Evolutionary conservation across 2,888 invertebrate species (phyloP), one percentile per base, ranked within the genome.

Genomic region (Chrysotoxum bicinctum): DNA sequence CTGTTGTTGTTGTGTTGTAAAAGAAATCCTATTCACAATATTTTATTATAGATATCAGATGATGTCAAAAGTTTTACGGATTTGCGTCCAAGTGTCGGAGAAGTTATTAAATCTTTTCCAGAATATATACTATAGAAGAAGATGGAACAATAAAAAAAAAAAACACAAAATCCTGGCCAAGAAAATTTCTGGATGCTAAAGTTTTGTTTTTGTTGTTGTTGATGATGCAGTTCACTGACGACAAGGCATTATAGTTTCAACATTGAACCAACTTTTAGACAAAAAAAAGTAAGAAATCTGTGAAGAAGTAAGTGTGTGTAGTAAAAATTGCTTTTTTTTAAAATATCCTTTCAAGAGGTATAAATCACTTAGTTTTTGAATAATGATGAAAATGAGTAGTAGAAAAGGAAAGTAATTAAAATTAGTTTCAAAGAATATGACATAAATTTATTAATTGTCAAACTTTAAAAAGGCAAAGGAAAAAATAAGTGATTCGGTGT

Each of bases 41-140:
- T 56, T 58, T 45, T 50, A 75, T 26, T 60, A 58, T 75, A n/a
- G n/a, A n/a, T n/a, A 79, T 72, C 70, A 50, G 84, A 72, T 84
- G 80, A 70, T 87, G 87, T 87, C 87, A 87, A 81, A 81, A 78
- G 80, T 81, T 69, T 72, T 75, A 19, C 62, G 84, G 77, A 81
- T 85, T 87, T 79, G 35, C 74, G 87, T 87, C 87, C 77, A 77
- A 70, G 45, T 77, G 70, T 80, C 75, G 80, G 75, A 84, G 72
- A 75, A 80, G 79, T 84, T 84, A 84, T 68, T 80, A 75, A 84
- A 76, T 84, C 80, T 75, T 48, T 21, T 54, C 40, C 58, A 62
- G n/a, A 21, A 23, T 35, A 60, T 72, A 30, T 6, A 30, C 26
- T 30, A 66, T 56, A 62, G 40, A 58, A 45, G 64, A 64, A 70